Evolutionary conservation across 2,113 vertebrate genomes (phyloP).

Genomic region (Pogonocichla stellata): DNA sequence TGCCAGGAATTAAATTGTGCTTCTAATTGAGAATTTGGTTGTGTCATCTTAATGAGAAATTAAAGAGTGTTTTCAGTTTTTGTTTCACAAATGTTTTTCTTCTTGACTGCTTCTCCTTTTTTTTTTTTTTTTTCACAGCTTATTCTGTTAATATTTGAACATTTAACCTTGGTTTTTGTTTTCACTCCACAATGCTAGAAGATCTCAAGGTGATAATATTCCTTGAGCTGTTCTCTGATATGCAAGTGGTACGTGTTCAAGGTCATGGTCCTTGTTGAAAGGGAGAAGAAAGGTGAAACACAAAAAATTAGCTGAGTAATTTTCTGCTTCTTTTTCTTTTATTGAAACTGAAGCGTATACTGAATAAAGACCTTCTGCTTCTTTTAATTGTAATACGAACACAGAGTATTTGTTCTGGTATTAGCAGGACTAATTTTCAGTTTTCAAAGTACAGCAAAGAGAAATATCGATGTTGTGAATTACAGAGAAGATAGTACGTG

Average conservation of each 20-base stretch:
- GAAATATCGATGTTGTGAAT: background rate
- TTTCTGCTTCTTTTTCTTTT: background rate
- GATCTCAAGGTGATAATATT: background rate
- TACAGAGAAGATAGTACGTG: background rate
- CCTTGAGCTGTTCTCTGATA: background rate
- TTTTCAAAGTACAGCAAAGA: background rate
- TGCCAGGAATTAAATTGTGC: background rate
- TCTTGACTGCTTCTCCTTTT: background rate
- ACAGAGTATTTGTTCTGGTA: background rate
- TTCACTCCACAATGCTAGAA: background rate
- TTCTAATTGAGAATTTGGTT: background rate
- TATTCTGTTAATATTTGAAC: background rate
- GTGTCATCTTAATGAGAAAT: background rate
- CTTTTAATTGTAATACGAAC: background rate
- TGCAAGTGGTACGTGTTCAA: background rate
- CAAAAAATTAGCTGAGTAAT: background rate
- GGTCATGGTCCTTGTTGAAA: background rate
- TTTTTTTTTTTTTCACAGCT: background rate
- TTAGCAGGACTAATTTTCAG: background rate
- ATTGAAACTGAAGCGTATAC: background rate
- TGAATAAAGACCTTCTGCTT: background rate
- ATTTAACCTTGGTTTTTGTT: constrained; percentile 18
- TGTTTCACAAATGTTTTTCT: background rate
- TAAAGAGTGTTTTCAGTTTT: background rate
- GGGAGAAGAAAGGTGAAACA: background rate